A percentile compares a stretch with the other conserved stretches of the same genome.
phyloP scores from a whole-genome alignment of 2,113 vertebrate species.

The Chionodraco myersi region DNA sequence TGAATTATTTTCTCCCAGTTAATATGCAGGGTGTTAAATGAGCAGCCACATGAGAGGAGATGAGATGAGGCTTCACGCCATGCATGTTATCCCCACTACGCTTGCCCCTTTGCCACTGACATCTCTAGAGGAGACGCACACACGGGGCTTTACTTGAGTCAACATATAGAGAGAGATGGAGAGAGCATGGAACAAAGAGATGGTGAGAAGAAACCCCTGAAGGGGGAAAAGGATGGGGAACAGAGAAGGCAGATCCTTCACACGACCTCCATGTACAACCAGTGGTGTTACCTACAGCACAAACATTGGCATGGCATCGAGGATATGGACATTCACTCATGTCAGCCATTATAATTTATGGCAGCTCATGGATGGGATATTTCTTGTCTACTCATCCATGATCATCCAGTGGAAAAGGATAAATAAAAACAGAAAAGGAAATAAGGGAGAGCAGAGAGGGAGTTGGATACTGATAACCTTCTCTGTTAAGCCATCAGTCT shows the following conservation, averaged over 20 bases:
- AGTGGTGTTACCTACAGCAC: slow-evolving; percentile 54
- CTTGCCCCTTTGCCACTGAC: not conserved
- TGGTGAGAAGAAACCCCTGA: slow-evolving; percentile 1
- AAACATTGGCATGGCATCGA: slow-evolving; percentile 45
- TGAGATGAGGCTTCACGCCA: slow-evolving; percentile 31
- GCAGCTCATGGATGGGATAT: slow-evolving; percentile 46
- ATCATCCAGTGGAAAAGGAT: slow-evolving; percentile 24
- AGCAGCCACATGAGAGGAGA: slow-evolving; percentile 17
- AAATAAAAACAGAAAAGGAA: slow-evolving; percentile 25
- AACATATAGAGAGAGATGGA: slow-evolving; percentile 27
- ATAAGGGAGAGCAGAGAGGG: slow-evolving; percentile 1
- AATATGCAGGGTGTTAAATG: slow-evolving; percentile 44
- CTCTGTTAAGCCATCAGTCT: slow-evolving; percentile 81
- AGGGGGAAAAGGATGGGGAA: slow-evolving; percentile 6
- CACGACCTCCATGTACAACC: slow-evolving; percentile 53
- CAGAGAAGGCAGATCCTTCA: slow-evolving; percentile 51
- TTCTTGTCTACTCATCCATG: slow-evolving; percentile 33
- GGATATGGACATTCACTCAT: slow-evolving; percentile 50
- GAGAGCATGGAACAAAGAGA: slow-evolving; percentile 3
- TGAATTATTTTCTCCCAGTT: slow-evolving; percentile 22
- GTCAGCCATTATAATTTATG: slow-evolving; percentile 41
- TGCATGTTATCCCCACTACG: slow-evolving; percentile 17
- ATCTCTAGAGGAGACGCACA: slow-evolving; percentile 3
- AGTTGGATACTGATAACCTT: slow-evolving; percentile 60
- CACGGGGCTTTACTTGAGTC: slow-evolving; percentile 18